Conservation (phyloP, 2,888 invertebrate species). For the Graphium colonna region DNA sequence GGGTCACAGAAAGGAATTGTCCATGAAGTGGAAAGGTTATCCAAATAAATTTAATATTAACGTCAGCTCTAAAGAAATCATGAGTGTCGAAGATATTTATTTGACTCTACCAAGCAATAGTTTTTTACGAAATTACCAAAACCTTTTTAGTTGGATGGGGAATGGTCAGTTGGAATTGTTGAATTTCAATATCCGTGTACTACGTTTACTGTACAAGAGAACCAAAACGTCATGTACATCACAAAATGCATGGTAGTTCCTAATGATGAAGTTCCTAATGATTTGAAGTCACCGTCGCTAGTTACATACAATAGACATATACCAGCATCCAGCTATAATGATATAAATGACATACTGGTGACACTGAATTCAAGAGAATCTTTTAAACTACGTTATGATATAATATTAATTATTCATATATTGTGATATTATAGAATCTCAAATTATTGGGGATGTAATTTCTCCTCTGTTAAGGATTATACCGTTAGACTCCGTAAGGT, state of each 20-base stretch:
- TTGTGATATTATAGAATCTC: conserved; percentile 27
- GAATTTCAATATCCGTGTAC: conserved; percentile 26
- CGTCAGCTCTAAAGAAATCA: conserved; percentile 26
- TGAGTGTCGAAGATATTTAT: conserved; percentile 25
- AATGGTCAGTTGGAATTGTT: conserved; percentile 21
- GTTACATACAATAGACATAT: conserved; percentile 29
- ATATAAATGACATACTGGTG: conserved; percentile 24
- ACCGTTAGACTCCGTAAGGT: too few species aligned
- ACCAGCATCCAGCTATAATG: conserved; percentile 30
- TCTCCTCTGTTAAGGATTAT: conserved; percentile 30
- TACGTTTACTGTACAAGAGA: conserved; percentile 30
- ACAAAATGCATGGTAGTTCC: too few species aligned
- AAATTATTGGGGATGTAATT: conserved; percentile 28
- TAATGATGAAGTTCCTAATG: too few species aligned
- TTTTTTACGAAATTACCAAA: conserved; percentile 20
- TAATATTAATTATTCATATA: conserved; percentile 25
- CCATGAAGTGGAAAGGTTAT: conserved; percentile 38
- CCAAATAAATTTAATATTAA: conserved; percentile 33
- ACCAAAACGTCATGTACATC: conserved; percentile 20
- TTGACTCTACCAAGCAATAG: conserved; percentile 25
- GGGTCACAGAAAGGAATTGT: conserved; percentile 32
- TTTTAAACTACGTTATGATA: conserved; percentile 4
- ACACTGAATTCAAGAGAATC: too few species aligned
- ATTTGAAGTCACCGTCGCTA: conserved; percentile 13
- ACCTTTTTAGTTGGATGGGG: conserved; percentile 10